Base-by-base conservation (phyloP, 1,140 invertebrate genomes). In the Dreissena polymorpha region DNA sequence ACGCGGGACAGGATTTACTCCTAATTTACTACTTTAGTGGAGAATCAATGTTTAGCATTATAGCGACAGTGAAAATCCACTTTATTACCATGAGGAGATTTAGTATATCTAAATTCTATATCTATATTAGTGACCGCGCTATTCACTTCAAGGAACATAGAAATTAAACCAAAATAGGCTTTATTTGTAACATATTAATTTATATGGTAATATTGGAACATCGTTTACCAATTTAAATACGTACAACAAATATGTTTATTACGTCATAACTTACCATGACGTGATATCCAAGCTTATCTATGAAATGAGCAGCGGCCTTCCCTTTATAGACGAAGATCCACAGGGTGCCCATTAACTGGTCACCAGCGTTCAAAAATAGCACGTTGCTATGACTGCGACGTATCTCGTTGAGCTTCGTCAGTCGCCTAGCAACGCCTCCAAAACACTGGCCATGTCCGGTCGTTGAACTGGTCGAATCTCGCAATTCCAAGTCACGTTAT, bases 311-410 rank as follows among this genome's bases (percentile, higher is more conserved):
- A 0, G 96, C 95, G 1, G 96, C 95, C 83, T 94, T 94, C 94
- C 96, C 97, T 88, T 96, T 96, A 91, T 96, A 96, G 0, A 96
- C 90, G 5, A 95, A 95, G 91, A 96, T 98, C 95, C 95, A 97
- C 7, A 95, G 94, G 0, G 96, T 97, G 0, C 97, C 97, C 21
- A 97, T 97, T 89, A 96, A 98, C 10, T 96, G 98, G 89, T 98
- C 97, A 0, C 97, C 97, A 0, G 96, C 97, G 89, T 97, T 97
- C 10, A 98, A 92, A 86, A 96, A 96, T 0, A 97, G 87, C 0
- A 95, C 95, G 27, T 96, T 95, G 10, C 21, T 50, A 65, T 71
- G 68, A 12, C 93, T 91, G 0, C 93, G 93, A 5, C 93, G 90
- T 13, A 94, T 90, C 0, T 94, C 94, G 10, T 94, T 85, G 0